Conservation (phyloP, 2,797 vertebrate species). For the Lepus townsendii region DNA sequence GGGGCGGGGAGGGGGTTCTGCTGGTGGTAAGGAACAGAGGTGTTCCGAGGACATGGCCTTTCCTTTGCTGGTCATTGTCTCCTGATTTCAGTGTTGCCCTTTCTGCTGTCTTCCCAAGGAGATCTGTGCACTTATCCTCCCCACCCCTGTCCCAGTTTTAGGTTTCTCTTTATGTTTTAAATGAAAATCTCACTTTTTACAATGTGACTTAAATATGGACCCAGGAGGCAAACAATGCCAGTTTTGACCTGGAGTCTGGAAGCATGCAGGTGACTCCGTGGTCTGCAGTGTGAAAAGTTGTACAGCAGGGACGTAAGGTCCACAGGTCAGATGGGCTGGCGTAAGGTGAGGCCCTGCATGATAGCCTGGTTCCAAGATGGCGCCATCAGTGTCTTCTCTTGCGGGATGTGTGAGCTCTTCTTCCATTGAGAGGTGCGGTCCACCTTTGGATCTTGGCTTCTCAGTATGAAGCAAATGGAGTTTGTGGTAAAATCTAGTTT, state of each 20-base stretch:
- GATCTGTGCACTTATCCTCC: background rate
- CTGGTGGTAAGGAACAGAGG: conserved; percentile 17
- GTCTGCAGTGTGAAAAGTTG: background rate
- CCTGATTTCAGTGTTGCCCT: conserved; percentile 34
- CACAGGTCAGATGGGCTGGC: background rate
- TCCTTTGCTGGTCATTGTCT: conserved; percentile 36
- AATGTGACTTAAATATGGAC: background rate
- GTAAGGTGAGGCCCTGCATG: background rate
- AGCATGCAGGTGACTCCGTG: background rate
- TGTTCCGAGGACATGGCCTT: conserved; percentile 49
- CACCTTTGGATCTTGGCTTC: background rate
- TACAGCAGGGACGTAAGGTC: background rate
- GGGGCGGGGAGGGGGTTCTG: background rate
- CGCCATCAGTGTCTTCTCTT: background rate
- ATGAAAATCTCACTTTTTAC: conserved; percentile 26
- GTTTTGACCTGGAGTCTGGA: conserved; percentile 48
- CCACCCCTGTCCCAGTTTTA: conserved; percentile 3
- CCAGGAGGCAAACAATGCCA: background rate
- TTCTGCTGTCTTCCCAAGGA: conserved; percentile 10
- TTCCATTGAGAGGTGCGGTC: background rate
- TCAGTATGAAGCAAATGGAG: background rate
- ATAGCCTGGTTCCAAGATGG: background rate
- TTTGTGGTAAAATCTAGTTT: background rate
- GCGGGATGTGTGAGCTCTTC: no score
- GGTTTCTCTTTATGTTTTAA: background rate